These are phyloP conservation scores for Phoxinus dragarum DNA, from an alignment of 2,797 vertebrate genomes.

Conservation along the genomic window DNA sequence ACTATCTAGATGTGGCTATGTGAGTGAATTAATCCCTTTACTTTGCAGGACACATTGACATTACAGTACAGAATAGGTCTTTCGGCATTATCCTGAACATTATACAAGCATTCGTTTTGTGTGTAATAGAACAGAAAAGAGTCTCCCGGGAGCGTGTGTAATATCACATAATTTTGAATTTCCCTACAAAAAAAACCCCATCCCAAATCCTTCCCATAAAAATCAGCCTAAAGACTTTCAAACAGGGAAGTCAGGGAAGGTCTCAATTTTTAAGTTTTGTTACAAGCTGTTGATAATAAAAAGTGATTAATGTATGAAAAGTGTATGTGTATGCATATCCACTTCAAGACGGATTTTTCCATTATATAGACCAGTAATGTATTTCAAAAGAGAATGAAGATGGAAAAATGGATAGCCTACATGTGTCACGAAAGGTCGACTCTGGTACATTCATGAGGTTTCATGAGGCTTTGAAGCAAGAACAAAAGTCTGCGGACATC, in stretches of 20 bases:
- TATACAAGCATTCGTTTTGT: background rate
- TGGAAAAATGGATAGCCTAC: background rate
- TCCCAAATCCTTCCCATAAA: too few species aligned
- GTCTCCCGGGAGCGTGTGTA: background rate
- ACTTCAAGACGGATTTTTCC: background rate
- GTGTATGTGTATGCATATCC: too few species aligned
- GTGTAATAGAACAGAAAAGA: background rate
- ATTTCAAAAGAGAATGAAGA: constrained; percentile 27
- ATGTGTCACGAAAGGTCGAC: background rate
- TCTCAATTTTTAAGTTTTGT: too few species aligned
- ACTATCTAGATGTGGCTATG: too few species aligned
- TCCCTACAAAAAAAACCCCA: background rate
- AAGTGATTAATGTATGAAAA: too few species aligned
- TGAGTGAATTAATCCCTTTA: too few species aligned
- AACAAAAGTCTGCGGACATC: constrained; percentile 18
- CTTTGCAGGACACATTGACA: background rate
- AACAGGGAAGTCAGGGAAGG: too few species aligned
- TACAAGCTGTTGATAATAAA: background rate
- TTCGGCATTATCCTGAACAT: background rate
- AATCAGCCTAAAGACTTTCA: too few species aligned
- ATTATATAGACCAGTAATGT: background rate
- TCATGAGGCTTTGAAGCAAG: constrained; percentile 29
- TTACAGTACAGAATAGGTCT: background rate
- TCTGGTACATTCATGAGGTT: constrained; percentile 11
- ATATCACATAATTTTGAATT: background rate